Conservation (phyloP, 2,797 vertebrate species). For the Lagocephalus sceleratus region DNA sequence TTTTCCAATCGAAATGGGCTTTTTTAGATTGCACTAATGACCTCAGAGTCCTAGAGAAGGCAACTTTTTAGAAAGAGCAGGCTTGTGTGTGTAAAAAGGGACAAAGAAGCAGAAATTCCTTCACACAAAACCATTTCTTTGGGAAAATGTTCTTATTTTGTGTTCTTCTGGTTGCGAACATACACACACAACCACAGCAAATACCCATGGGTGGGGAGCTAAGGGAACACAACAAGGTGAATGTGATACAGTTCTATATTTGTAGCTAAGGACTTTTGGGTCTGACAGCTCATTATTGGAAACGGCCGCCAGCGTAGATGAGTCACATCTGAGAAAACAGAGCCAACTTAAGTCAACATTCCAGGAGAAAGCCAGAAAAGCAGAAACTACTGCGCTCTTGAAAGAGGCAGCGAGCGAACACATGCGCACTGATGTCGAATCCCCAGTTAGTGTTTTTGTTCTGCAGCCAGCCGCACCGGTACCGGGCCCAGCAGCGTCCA, state of each 20-base stretch:
- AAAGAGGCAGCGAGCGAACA: constrained; percentile 24
- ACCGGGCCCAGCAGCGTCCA: not conserved
- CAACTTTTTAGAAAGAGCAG: constrained; percentile 70
- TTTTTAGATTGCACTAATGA: constrained; percentile 16
- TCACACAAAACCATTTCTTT: constrained; percentile 61
- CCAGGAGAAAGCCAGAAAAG: constrained; percentile 1
- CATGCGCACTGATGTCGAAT: constrained; percentile 46
- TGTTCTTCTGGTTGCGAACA: constrained; percentile 10
- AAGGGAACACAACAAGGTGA: too few relatives aligned
- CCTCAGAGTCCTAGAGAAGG: constrained; percentile 62
- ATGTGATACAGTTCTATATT: too few relatives aligned
- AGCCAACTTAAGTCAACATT: constrained; percentile 5
- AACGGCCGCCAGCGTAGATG: constrained; percentile 22
- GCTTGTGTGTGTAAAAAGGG: constrained; percentile 25
- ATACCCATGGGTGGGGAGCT: too few relatives aligned
- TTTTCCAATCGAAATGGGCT: constrained; percentile 59
- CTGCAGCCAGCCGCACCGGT: constrained; percentile 19
- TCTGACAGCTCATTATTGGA: constrained; percentile 69
- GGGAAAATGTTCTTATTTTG: constrained; percentile 40
- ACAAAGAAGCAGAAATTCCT: constrained; percentile 51
- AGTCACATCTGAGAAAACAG: constrained; percentile 26
- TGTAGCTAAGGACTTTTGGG: constrained; percentile 49
- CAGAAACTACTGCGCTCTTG: constrained; percentile 3
- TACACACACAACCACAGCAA: constrained; percentile 35
- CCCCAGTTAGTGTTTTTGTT: constrained; percentile 32